Evolutionary conservation across 2,888 invertebrate genomes (phyloP), one percentile per base, ranked within the genome.

Genomic region (Tipula lateralis): DNA sequence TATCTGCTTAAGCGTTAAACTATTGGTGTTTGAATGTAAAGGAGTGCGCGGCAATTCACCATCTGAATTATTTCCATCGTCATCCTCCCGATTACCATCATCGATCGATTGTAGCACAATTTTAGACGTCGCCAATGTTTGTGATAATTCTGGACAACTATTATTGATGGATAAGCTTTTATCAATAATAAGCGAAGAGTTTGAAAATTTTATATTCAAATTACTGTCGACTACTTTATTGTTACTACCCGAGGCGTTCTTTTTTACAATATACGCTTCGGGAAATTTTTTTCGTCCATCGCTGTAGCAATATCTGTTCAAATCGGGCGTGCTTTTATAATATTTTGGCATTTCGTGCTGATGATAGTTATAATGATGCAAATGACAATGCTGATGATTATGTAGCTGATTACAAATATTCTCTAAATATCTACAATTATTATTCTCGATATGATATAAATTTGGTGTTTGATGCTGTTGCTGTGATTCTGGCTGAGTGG

Each of bases 191-290:
- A 24, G 13, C 5, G 19, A 30, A 9, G 34, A 19, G 36, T 36
- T 83, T 19, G 34, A 34, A 34, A 83, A 34, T 83, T 83, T 1
- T 34, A 32, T 83, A 36, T 83, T 34, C 9, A 66, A 66, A 66
- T 34, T 83, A 16, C 34, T 32, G 19, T 83, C 83, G 12, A 50
- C 36, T 66, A 24, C 5, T 12, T 84, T 83, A 1, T 66, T 66
- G 4, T 16, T 19, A 6, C 6, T 32, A 3, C 39, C 16, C 2
- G 36, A 2, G 7, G 32, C 2, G 1, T 24, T 32, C 66, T 83
- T 81, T 30, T 87, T 89, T 13, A 91, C 88, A 44, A 91, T 89
- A 86, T 91, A 91, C 6, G 90, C 88, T 85, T 91, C 90, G 0
- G 91, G 91, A 87, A 91, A 91, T 86, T 91, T 91, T 86, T 87